A percentile compares a stretch with the other conserved stretches of the same genome.
Evolutionary conservation across 64 coral and sea anemone species (phyloP).

Genomic region (Porites australiensis): DNA sequence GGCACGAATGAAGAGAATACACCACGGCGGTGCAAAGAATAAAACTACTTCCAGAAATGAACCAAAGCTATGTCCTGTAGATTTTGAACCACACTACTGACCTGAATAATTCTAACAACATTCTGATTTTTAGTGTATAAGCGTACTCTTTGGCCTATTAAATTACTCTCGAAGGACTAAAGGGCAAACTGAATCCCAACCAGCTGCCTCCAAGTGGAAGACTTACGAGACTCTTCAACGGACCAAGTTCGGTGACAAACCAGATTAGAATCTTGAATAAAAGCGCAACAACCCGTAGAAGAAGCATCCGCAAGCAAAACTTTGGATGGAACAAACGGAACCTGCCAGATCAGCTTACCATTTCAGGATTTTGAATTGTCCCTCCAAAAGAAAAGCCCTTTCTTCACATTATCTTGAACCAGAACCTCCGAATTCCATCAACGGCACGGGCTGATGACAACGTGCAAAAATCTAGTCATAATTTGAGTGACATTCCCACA

Average conservation of each 20-base stretch:
- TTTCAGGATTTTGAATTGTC: background rate
- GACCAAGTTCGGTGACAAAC: slow-evolving; percentile 16
- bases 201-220: background rate
- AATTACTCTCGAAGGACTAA: background rate
- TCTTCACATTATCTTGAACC: background rate
- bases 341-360: background rate
- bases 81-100: slow-evolving; percentile 42
- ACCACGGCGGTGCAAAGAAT: too few relatives aligned
- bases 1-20: too few relatives aligned
- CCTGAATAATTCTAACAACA: slow-evolving; percentile 39
- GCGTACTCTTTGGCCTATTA: background rate
- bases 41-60: background rate
- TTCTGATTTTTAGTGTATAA: slow-evolving; percentile 60
- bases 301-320: slow-evolving; percentile 27
- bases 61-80: slow-evolving; percentile 27
- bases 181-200: background rate
- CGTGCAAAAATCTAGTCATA: slow-evolving; percentile 48
- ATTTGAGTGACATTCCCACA: slow-evolving; percentile 30
- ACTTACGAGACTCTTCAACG: background rate
- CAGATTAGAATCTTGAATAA: background rate
- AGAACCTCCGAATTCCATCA: background rate
- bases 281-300: background rate
- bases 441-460: background rate
- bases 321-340: background rate
- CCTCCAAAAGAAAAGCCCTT: slow-evolving; percentile 1